These are phyloP conservation scores for Ctenodactylus gundi DNA, from an alignment of 2,113 vertebrate genomes.

Conservation along the genomic window DNA sequence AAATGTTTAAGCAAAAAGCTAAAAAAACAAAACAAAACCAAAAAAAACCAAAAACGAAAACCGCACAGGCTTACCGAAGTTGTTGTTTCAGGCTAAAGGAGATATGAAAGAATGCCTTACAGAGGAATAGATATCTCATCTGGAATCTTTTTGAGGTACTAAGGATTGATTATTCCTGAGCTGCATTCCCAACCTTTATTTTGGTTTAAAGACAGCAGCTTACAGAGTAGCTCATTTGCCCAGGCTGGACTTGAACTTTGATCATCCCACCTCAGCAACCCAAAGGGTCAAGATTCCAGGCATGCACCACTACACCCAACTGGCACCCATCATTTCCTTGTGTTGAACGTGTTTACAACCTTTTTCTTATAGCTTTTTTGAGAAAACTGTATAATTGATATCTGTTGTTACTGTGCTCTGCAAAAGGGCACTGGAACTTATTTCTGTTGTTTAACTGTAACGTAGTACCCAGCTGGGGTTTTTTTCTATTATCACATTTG, in stretches of 20 bases:
- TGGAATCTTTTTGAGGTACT: not conserved
- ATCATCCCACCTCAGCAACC: not conserved
- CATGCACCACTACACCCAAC: not conserved
- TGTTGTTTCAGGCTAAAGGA: conserved; percentile 6
- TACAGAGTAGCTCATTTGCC: not conserved
- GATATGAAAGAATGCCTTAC: not conserved
- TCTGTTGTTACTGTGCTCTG: not conserved
- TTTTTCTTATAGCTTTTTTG: not conserved
- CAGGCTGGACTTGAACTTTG: not conserved
- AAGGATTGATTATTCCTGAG: not conserved
- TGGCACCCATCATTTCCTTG: not conserved
- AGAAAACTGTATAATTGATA: not conserved
- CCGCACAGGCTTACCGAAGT: not conserved
- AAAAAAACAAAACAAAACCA: too few species aligned
- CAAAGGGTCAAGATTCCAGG: not conserved
- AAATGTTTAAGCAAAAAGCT: conserved; percentile 17
- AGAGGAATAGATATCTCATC: not conserved
- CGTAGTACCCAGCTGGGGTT: not conserved
- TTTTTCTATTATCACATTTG: not conserved
- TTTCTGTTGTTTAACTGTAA: not conserved
- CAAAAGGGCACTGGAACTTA: not conserved
- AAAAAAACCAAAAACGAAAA: too few species aligned
- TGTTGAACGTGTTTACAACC: not conserved
- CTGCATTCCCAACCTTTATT: not conserved
- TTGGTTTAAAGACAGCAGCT: not conserved